These are phyloP conservation scores for Chamaedrilus cognettii DNA, from an alignment of 2,888 invertebrate genomes.

Conservation along the genomic window DNA sequence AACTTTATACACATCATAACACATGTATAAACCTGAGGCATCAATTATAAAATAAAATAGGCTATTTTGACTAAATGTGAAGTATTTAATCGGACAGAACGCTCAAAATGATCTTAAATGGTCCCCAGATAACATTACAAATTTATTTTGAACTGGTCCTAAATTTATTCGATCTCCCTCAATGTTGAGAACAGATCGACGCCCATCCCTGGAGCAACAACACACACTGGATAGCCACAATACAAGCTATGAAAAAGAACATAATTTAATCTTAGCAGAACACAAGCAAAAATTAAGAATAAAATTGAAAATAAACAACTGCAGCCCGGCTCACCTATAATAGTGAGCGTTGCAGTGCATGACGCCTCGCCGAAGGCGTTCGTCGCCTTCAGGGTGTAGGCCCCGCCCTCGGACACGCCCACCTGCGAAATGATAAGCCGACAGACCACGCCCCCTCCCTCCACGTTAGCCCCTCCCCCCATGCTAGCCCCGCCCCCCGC, in stretches of 20 bases:
- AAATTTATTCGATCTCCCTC: no score
- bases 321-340: constrained; percentile 2
- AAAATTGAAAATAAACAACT: background rate
- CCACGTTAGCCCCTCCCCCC: background rate
- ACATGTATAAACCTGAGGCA: no score
- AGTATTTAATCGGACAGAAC: no score
- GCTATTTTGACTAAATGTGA: no score
- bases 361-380: background rate
- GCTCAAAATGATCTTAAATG: no score
- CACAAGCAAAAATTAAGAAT: background rate
- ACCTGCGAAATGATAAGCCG: background rate
- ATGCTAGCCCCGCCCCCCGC: no score
- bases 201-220: background rate
- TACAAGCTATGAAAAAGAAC: background rate
- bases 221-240: background rate
- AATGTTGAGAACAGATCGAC: no score
- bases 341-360: constrained; percentile 1
- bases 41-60: no score
- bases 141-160: no score
- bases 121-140: no score
- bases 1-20: no score
- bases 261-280: no score
- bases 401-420: background rate
- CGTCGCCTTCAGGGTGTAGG: background rate
- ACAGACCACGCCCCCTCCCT: background rate